A percentile compares a stretch with the other conserved stretches of the same genome.
phyloP scores from a whole-genome alignment of 2,113 vertebrate genomes.

The Nipponia nippon region DNA sequence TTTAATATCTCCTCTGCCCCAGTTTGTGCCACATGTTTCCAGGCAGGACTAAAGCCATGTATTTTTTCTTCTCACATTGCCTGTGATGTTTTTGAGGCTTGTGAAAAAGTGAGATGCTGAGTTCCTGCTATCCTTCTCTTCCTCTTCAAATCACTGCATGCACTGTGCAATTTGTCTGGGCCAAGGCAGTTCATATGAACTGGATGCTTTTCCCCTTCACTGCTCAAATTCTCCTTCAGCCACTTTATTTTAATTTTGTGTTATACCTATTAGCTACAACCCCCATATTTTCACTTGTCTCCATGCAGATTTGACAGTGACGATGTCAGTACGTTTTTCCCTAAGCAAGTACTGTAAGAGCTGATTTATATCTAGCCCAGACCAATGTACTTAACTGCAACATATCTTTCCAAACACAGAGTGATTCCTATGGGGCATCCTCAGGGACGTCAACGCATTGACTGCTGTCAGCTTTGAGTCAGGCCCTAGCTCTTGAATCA shows the following conservation, averaged over 20 bases:
- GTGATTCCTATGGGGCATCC: neutral
- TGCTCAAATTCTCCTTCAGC: neutral
- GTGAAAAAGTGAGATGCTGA: neutral
- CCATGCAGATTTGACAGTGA: neutral
- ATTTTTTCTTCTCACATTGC: neutral
- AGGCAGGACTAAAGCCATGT: neutral
- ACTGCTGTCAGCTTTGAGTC: neutral
- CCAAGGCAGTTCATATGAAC: neutral
- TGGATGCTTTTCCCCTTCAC: neutral
- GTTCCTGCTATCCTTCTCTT: neutral
- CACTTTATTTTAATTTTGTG: neutral
- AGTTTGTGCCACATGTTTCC: neutral
- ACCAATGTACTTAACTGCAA: neutral
- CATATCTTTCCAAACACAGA: neutral
- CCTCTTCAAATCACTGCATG: neutral
- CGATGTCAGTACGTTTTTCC: neutral
- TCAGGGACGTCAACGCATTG: neutral
- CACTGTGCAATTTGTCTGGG: neutral
- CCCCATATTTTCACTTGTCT: neutral
- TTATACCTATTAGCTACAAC: neutral
- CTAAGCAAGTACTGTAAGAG: neutral
- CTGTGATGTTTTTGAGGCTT: neutral
- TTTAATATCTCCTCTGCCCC: neutral
- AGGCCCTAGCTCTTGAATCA: neutral
- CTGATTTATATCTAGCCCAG: neutral